phyloP scores from a whole-genome alignment of 2,888 invertebrate genomes.

The Bombyx huttoni region DNA sequence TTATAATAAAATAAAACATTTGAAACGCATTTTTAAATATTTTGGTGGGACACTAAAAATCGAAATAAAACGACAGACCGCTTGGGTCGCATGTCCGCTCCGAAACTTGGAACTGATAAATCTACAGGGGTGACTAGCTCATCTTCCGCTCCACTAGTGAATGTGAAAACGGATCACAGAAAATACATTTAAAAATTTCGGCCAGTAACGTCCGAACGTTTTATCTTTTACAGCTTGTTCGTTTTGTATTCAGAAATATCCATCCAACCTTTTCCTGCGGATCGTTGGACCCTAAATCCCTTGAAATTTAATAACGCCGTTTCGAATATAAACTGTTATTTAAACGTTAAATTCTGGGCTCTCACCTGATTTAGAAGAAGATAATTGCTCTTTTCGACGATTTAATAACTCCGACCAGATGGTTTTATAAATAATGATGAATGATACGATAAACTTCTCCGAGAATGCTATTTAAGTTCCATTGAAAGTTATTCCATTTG shows the following conservation, averaged over 20 bases:
- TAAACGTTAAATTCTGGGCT: constrained; percentile 35
- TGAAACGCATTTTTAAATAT: background rate
- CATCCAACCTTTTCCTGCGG: constrained; percentile 29
- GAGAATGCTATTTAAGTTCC: too few species aligned
- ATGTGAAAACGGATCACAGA: constrained; percentile 19
- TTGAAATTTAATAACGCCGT: constrained; percentile 37
- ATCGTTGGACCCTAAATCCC: constrained; percentile 33
- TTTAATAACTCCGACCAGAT: constrained; percentile 22
- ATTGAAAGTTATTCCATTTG: too few species aligned
- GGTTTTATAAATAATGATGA: constrained; percentile 3
- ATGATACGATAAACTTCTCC: background rate
- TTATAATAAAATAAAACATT: too few species aligned
- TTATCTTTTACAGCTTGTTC: constrained; percentile 15
- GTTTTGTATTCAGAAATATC: constrained; percentile 33
- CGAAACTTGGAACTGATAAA: constrained; percentile 26
- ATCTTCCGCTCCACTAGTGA: constrained; percentile 25
- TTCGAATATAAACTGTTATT: constrained; percentile 30
- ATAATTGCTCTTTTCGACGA: constrained; percentile 33
- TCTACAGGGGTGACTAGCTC: constrained; percentile 26
- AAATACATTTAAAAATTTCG: constrained; percentile 16
- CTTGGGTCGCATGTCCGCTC: constrained; percentile 4
- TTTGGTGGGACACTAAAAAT: too few species aligned
- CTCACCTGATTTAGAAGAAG: constrained; percentile 32
- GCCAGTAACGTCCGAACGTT: constrained; percentile 16
- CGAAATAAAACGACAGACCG: constrained; percentile 10